A percentile compares a stretch with the other conserved stretches of the same genome.
Conservation (phyloP, 2,888 invertebrate species). For the Aspidiotus rigidus region DNA sequence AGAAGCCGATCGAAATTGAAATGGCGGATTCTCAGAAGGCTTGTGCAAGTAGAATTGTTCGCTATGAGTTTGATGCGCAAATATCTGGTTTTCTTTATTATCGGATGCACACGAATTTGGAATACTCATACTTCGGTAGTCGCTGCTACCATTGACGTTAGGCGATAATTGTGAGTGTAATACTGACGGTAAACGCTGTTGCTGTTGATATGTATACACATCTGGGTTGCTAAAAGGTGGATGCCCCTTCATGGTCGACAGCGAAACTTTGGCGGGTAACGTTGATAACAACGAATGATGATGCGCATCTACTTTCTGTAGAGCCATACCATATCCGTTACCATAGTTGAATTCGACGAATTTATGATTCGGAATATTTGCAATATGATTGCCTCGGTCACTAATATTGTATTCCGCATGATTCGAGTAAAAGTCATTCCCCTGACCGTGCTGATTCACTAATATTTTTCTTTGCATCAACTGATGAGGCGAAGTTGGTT, state of each 20-base stretch:
- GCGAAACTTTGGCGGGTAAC: slow-evolving; percentile 1
- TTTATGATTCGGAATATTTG: slow-evolving; percentile 18
- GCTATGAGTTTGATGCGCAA: slow-evolving; percentile 5
- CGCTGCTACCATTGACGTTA: not conserved
- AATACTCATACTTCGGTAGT: slow-evolving; percentile 22
- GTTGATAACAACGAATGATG: slow-evolving; percentile 17
- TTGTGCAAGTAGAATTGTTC: slow-evolving; percentile 25
- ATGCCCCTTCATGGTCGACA: slow-evolving; percentile 1
- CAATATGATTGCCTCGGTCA: not conserved
- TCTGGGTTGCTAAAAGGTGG: not conserved
- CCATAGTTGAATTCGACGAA: slow-evolving; percentile 18
- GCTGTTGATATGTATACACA: slow-evolving; percentile 2
- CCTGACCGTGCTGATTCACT: slow-evolving; percentile 16
- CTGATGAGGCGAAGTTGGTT: slow-evolving; percentile 8
- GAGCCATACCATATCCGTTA: not conserved
- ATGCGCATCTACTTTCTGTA: slow-evolving; percentile 4
- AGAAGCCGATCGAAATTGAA: slow-evolving; percentile 14
- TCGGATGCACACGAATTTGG: not conserved
- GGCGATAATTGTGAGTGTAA: slow-evolving; percentile 8
- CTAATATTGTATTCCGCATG: not conserved
- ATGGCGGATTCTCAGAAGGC: slow-evolving; percentile 9
- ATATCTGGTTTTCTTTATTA: slow-evolving; percentile 16
- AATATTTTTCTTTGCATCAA: slow-evolving; percentile 14
- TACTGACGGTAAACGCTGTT: slow-evolving; percentile 1
- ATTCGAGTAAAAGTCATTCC: not conserved